Percentiles rank a stretch among this genome's conserved stretches.
Conservation (phyloP, 2,888 invertebrate genomes). For the Limnephilus auricula region DNA sequence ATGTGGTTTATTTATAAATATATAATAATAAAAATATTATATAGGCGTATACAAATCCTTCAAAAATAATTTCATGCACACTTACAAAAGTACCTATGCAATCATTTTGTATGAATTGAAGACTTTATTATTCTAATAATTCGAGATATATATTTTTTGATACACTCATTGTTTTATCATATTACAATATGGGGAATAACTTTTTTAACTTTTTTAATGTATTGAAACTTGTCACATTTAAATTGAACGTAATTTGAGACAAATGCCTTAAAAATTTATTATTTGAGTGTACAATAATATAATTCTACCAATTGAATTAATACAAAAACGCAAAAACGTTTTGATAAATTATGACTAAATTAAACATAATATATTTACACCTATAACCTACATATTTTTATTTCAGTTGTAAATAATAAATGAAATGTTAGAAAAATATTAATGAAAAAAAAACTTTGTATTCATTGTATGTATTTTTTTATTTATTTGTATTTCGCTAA, state of each 20-base stretch:
- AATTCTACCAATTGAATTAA: too few species aligned
- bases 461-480: not conserved
- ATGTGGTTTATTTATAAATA: not conserved
- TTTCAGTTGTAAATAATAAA: not conserved
- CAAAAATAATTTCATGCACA: not conserved
- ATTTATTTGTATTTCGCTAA: not conserved
- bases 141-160: not conserved
- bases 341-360: not conserved
- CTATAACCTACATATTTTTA: not conserved
- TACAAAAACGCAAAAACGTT: too few species aligned
- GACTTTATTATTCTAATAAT: not conserved
- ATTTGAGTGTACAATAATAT: too few species aligned
- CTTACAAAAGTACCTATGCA: not conserved
- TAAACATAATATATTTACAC: not conserved
- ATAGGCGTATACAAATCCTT: not conserved
- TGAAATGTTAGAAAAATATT: not conserved
- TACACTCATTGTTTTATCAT: not conserved
- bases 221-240: too few species aligned
- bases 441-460: too few species aligned
- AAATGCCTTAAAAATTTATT: too few species aligned
- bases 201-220: too few species aligned
- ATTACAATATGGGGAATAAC: not conserved
- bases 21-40: not conserved
- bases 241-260: too few species aligned
- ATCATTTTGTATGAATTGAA: not conserved